A percentile compares a stretch with the other conserved stretches of the same genome.
Evolutionary conservation across 2,888 invertebrate genomes (phyloP).

Genomic region (Zele albiditarsus): DNA sequence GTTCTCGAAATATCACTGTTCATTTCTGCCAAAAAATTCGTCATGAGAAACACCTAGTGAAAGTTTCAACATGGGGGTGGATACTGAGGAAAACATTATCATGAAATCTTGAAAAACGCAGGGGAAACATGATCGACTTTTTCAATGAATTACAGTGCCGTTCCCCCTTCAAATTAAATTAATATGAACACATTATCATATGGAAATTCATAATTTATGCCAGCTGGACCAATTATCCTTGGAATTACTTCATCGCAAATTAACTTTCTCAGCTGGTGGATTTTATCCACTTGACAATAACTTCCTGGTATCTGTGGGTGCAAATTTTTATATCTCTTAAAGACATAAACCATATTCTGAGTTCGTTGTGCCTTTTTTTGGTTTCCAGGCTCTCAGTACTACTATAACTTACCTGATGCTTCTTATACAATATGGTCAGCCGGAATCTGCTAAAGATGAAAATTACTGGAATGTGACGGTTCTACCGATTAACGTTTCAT

Average conservation of each 20-base stretch:
- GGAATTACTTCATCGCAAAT: neutral
- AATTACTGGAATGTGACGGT: neutral
- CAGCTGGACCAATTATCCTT: neutral
- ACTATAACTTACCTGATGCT: neutral
- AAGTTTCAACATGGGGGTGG: too few relatives aligned
- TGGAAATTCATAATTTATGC: too few relatives aligned
- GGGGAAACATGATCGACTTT: too few relatives aligned
- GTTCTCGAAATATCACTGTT: too few relatives aligned
- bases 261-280: neutral
- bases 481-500: too few relatives aligned
- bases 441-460: neutral
- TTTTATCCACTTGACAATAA: neutral
- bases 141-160: too few relatives aligned
- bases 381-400: neutral
- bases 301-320: neutral
- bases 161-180: too few relatives aligned
- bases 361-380: neutral
- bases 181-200: too few relatives aligned
- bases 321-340: neutral
- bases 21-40: too few relatives aligned
- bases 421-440: neutral
- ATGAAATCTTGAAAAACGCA: too few relatives aligned
- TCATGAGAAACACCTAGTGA: too few relatives aligned
- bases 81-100: too few relatives aligned
- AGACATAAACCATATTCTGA: neutral